Evolutionary conservation across 1,140 invertebrate species (phyloP), one percentile per base, ranked within the genome.

Genomic region (Bombus pascuorum): DNA sequence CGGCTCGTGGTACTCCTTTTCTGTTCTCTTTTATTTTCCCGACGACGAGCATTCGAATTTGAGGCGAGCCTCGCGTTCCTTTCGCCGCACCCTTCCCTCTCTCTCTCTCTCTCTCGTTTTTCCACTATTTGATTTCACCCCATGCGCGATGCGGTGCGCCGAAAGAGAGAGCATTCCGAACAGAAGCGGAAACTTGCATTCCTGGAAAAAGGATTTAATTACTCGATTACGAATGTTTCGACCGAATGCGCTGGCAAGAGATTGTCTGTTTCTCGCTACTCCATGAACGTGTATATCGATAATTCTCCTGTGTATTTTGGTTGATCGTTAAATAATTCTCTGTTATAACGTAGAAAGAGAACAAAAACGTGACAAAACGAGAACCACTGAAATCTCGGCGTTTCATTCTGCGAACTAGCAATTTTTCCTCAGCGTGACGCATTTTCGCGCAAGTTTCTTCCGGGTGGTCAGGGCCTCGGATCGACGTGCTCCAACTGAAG

Each of bases 161-260:
- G 65, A 37, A 18, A 80, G 39, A 42, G 34, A 73, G 42, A 79
- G 65, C 42, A 34, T 53, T 59, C 18, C 81, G 72, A 47, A 59
- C 57, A 81, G 83, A 53, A 79, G 65, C 57, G 37, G 77, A 68
- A 68, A 71, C 62, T 75, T 86, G 62, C 82, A 44, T 25, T n/a
- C 10, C 28, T 22, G 66, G 74, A 86, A 84, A 83, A 86, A 74
- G 68, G 85, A 86, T 86, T 86, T 86, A 86, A 86, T 86, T 86
- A 84, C 81, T 83, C 81, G 85, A 65, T 57, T 68, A 42, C 59
- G 53, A 86, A 42, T 47, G 18, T 62, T 70, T 47, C 73, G 65
- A 44, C 18, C 42, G 42, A 47, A 59, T 65, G 74, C 44, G n/a
- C 28, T 15, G 42, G 28, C 18, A 28, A 53, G 8, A 44, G 34